Evolutionary conservation across 2,888 invertebrate species (phyloP).

Genomic region (Dastarcus helophoroides): DNA sequence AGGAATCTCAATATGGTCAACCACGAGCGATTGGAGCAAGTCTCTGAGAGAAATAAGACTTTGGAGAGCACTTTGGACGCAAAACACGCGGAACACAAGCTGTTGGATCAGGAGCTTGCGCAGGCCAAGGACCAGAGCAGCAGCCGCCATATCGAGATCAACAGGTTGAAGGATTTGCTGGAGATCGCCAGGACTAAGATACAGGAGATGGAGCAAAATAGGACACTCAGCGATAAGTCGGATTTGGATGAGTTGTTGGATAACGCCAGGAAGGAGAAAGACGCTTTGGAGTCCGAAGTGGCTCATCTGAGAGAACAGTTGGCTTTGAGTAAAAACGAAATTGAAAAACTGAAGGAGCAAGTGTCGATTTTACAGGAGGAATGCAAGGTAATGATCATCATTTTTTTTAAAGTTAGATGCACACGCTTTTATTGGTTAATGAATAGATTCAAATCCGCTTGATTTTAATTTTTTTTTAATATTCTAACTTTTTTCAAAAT

Average conservation of each 20-base stretch:
- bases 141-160: conserved; percentile 68
- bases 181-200: conserved; percentile 80
- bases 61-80: conserved; percentile 66
- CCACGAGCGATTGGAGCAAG: conserved; percentile 49
- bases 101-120: conserved; percentile 60
- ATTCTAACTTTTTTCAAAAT: too few relatives aligned
- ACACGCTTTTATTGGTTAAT: neutral
- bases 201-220: conserved; percentile 55
- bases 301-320: conserved; percentile 57
- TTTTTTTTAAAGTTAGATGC: neutral
- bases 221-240: conserved; percentile 56
- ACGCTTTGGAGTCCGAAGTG: conserved; percentile 55
- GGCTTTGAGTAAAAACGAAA: conserved; percentile 57
- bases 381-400: conserved; percentile 43
- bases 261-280: conserved; percentile 59
- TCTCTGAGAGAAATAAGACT: conserved; percentile 57
- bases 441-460: conserved; percentile 34
- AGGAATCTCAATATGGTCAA: conserved; percentile 47
- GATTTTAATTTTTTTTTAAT: neutral
- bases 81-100: conserved; percentile 60
- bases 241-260: conserved; percentile 61
- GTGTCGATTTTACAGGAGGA: conserved; percentile 58
- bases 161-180: conserved; percentile 61
- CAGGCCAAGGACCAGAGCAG: conserved; percentile 63
- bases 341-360: conserved; percentile 53